Evolutionary conservation across 2,113 vertebrate genomes (phyloP), one percentile per base, ranked within the genome.

Genomic region (Aegithalos caudatus): DNA sequence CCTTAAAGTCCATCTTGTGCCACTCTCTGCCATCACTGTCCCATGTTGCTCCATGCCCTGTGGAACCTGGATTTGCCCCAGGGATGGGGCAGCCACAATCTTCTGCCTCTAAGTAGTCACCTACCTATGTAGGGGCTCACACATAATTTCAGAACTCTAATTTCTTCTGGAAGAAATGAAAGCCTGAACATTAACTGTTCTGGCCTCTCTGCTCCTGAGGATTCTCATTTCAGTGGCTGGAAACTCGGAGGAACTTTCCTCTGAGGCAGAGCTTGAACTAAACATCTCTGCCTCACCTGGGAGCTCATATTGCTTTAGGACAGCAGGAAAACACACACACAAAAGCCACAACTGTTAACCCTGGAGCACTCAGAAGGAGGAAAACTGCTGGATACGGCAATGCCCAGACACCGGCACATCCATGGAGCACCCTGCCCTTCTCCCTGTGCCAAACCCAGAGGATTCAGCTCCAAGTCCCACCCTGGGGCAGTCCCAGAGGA

Each of bases 391-490:
- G 17, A 25, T 0, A 2, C 0, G 16, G 33, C 18, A 57, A 76
- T 0, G 3, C 16, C 56, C 62, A 37, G 16, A 20, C 60, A 20
- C 2, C 1, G 2, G 22, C 44, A 24, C 9, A 18, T 3, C 8
- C 25, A 6, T 2, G 2, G 9, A 45, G 13, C 66, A 20, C 29
- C 44, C 37, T 21, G 33, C 33, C 44, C 7, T 16, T 24, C 54
- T 81, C 47, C 44, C 57, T 3, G 13, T 0, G 4, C 22, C 76
- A 44, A 60, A 37, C 16, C 33, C 31, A 20, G 6, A 4, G 8
- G 2, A 29, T 40, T 48, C 48, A 80, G 45, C 95, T 12, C 81
- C 33, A 2, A 25, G 35, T 12, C 74, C 57, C 97, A 99, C 97
- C 50, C 53, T 1, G 6, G 6, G 6, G 3, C 64, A n/a, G 12